phyloP scores from a whole-genome alignment of 2,888 invertebrate genomes.

The Resseliella maxima region DNA sequence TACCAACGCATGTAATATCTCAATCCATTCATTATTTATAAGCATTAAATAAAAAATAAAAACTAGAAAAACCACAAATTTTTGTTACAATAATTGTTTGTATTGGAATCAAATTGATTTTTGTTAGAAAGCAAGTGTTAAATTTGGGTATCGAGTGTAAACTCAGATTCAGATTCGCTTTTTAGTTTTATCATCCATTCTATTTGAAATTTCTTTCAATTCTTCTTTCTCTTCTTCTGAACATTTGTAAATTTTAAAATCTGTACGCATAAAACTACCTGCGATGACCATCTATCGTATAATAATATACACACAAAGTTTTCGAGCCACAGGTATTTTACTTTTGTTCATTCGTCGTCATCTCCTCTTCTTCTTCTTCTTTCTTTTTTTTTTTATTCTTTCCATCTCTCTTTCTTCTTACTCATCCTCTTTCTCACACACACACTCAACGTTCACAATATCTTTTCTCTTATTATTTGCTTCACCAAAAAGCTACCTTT shows the following conservation, averaged over 20 bases:
- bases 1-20: too few species aligned
- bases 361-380: too few species aligned
- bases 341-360: constrained; percentile 24
- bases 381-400: not conserved
- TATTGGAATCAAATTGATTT: not conserved
- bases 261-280: constrained; percentile 40
- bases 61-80: too few species aligned
- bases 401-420: not conserved
- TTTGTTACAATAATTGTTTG: not conserved
- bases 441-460: too few species aligned
- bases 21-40: too few species aligned
- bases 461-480: too few species aligned
- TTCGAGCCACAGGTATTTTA: constrained; percentile 47
- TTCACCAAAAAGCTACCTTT: constrained; percentile 22
- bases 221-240: not conserved
- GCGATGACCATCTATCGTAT: constrained; percentile 49
- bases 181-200: not conserved
- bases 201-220: constrained; percentile 20
- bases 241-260: not conserved
- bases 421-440: too few species aligned
- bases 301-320: not conserved
- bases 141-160: not conserved
- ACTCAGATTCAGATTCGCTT: not conserved
- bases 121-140: not conserved
- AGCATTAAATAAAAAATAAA: not conserved